phyloP scores from a whole-genome alignment of 2,888 invertebrate genomes.

The Stenchaetothrips biformis region DNA sequence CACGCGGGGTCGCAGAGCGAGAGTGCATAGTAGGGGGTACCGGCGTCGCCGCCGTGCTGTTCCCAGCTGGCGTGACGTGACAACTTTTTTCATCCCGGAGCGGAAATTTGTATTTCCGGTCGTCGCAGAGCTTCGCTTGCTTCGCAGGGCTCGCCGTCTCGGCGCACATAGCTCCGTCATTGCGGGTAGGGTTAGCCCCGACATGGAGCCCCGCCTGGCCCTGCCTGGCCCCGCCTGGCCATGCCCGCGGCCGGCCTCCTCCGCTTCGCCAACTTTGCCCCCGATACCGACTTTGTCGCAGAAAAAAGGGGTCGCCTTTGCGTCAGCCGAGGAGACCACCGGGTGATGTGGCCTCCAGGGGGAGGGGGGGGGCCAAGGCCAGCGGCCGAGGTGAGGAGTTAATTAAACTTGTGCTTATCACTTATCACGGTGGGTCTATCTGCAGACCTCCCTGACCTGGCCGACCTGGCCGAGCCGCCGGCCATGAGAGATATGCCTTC shows the following conservation, averaged over 20 bases:
- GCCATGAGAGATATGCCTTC: too few relatives aligned
- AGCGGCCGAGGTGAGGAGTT: neutral
- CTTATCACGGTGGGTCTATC: neutral
- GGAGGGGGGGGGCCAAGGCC: neutral
- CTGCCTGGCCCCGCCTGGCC: too few relatives aligned
- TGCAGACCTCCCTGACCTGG: neutral
- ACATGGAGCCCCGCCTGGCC: too few relatives aligned
- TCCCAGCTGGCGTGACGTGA: constrained; percentile 11
- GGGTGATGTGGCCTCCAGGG: neutral
- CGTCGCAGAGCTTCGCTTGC: too few relatives aligned
- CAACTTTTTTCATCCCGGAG: constrained; percentile 21
- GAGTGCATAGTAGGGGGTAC: too few relatives aligned
- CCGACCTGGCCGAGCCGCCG: too few relatives aligned
- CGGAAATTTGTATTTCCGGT: constrained; percentile 15
- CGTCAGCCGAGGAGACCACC: neutral
- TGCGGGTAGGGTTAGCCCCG: neutral
- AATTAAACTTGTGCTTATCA: constrained; percentile 11
- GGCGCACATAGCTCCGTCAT: neutral
- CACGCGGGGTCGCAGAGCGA: neutral
- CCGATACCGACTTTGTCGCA: neutral
- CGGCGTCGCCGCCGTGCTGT: neutral
- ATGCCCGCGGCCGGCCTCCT: too few relatives aligned
- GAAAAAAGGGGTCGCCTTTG: neutral
- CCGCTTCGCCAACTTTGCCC: too few relatives aligned
- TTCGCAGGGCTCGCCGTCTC: neutral